Evolutionary conservation across 2,113 vertebrate species (phyloP).

Genomic region (Sylvilagus bachmani): DNA sequence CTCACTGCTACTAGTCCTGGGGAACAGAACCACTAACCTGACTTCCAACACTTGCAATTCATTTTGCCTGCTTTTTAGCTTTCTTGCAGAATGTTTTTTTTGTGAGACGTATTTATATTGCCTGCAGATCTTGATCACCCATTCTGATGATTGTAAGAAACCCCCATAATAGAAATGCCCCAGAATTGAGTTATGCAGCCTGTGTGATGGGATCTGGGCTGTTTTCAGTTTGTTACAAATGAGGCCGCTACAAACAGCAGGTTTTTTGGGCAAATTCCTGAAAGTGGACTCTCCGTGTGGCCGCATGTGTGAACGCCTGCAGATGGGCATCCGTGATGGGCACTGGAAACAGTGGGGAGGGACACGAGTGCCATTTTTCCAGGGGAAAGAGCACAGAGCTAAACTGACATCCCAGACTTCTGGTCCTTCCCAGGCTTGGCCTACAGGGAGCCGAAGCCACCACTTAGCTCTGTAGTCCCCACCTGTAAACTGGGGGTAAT

Average conservation of each 20-base stretch:
- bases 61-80: slow-evolving; percentile 4
- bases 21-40: neutral
- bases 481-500: slow-evolving; percentile 57
- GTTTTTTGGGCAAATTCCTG: too few species aligned
- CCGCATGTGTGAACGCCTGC: neutral
- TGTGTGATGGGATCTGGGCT: neutral
- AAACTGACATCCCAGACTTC: neutral
- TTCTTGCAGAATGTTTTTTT: neutral
- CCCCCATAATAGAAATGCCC: too few species aligned
- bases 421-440: neutral
- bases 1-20: neutral
- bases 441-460: neutral
- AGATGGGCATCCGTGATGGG: neutral
- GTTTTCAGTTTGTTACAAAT: neutral
- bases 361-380: neutral
- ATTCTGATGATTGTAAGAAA: neutral
- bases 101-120: neutral
- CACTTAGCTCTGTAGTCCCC: slow-evolving; percentile 19
- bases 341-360: neutral
- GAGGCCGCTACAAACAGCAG: neutral
- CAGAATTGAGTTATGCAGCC: neutral
- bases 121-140: neutral
- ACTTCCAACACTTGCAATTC: neutral
- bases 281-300: neutral
- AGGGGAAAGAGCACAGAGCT: neutral